Evolutionary conservation across 2,113 vertebrate species (phyloP).

Genomic region (Corythaeola cristata): DNA sequence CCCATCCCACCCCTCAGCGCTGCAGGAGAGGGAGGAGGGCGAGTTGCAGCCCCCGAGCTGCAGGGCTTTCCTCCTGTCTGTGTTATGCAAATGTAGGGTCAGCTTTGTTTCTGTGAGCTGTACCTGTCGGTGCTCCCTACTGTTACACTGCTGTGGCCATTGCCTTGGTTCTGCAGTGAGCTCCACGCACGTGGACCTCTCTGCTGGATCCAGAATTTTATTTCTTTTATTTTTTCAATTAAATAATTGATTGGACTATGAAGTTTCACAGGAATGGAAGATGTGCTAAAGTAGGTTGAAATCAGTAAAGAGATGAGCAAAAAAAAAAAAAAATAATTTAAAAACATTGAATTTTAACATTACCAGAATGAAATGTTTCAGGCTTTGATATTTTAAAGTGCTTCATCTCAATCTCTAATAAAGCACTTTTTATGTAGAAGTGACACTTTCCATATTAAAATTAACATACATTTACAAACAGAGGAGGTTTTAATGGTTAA

Average conservation of each 20-base stretch:
- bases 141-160: neutral
- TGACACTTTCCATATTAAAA: neutral
- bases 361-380: neutral
- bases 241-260: neutral
- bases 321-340: neutral
- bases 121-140: no score
- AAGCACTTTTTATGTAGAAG: neutral
- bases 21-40: fast-evolving
- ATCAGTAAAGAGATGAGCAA: neutral
- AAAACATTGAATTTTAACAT: neutral
- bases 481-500: neutral
- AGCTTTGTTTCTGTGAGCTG: neutral
- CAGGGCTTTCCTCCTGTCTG: neutral
- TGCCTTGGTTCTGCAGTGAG: neutral
- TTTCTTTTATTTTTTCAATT: neutral
- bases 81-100: neutral
- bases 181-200: neutral
- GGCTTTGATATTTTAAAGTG: neutral
- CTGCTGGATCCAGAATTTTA: no score
- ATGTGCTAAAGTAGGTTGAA: neutral
- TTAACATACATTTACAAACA: neutral
- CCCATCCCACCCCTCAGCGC: neutral
- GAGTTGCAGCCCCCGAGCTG: neutral
- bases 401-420: neutral
- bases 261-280: neutral